phyloP scores from a whole-genome alignment of 1,140 invertebrate genomes.

The Drosophila bocki region DNA sequence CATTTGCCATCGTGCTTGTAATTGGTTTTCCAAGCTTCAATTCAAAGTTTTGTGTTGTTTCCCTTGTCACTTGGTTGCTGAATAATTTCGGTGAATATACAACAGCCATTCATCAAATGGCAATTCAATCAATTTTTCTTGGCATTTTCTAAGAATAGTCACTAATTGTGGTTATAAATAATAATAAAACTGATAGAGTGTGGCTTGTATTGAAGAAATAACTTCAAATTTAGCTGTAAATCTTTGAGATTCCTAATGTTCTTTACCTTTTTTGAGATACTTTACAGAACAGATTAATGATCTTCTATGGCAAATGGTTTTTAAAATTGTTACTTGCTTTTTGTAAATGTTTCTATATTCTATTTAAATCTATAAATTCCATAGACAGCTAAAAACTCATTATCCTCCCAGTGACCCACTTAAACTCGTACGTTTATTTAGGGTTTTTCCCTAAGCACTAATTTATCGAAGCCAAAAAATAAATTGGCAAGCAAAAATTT shows the following conservation, averaged over 20 bases:
- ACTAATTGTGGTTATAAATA: slow-evolving; percentile 37
- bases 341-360: background rate
- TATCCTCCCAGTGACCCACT: slow-evolving; percentile 4
- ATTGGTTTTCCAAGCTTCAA: slow-evolving; percentile 28
- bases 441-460: background rate
- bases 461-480: background rate
- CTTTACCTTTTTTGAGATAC: background rate
- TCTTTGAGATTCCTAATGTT: background rate
- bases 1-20: slow-evolving; percentile 23
- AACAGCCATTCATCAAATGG: slow-evolving; percentile 30
- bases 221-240: background rate
- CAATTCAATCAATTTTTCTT: slow-evolving; percentile 47
- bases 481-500: slow-evolving; percentile 18
- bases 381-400: background rate
- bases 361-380: background rate
- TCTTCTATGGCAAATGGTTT: background rate
- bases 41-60: slow-evolving; percentile 7
- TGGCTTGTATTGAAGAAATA: too few species aligned
- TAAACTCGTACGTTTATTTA: background rate
- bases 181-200: slow-evolving; percentile 1
- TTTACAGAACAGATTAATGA: background rate
- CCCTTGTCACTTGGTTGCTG: slow-evolving; percentile 30
- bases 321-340: background rate
- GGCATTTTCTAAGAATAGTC: slow-evolving; percentile 26
- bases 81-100: slow-evolving; percentile 17